phyloP scores from a whole-genome alignment of 2,113 vertebrate genomes.

The Cromileptes altivelis region DNA sequence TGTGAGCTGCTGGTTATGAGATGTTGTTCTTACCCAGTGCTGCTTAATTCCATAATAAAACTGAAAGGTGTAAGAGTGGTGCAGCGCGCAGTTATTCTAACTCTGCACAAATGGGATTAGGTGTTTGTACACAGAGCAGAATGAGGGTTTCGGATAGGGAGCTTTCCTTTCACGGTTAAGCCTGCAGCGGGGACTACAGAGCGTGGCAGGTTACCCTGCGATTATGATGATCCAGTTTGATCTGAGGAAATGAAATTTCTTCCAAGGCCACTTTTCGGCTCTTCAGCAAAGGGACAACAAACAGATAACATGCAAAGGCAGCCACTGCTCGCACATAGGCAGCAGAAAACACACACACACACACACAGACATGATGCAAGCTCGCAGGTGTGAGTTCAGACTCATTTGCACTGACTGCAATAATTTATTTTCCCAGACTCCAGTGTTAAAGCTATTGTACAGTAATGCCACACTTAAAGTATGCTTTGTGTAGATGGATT shows the following conservation, averaged over 20 bases:
- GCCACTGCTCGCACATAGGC: not conserved
- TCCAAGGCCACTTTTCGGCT: slow-evolving; percentile 49
- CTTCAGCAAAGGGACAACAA: slow-evolving; percentile 50
- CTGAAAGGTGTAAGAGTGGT: slow-evolving; percentile 44
- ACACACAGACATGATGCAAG: not conserved
- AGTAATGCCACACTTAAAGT: slow-evolving; percentile 2
- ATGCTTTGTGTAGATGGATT: slow-evolving; percentile 33
- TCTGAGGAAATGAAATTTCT: slow-evolving; percentile 69
- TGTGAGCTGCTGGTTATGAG: slow-evolving; percentile 48
- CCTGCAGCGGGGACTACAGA: slow-evolving; percentile 38
- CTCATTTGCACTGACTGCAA: slow-evolving; percentile 3
- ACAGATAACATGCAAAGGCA: slow-evolving; percentile 38
- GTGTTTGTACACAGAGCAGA: slow-evolving; percentile 69
- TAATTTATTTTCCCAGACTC: not conserved
- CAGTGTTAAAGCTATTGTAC: slow-evolving; percentile 8
- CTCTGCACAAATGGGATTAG: slow-evolving; percentile 72
- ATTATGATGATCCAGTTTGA: slow-evolving; percentile 75
- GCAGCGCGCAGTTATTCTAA: slow-evolving; percentile 64
- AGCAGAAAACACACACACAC: slow-evolving; percentile 6
- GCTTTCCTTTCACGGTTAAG: slow-evolving; percentile 61
- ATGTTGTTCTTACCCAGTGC: slow-evolving; percentile 54
- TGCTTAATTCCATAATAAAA: slow-evolving; percentile 63
- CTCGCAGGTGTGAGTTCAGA: not conserved
- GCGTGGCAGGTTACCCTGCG: slow-evolving; percentile 62
- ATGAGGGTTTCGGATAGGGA: slow-evolving; percentile 56